Conservation (phyloP, 2,888 invertebrate species). For the Dermolepida albohirtum region DNA sequence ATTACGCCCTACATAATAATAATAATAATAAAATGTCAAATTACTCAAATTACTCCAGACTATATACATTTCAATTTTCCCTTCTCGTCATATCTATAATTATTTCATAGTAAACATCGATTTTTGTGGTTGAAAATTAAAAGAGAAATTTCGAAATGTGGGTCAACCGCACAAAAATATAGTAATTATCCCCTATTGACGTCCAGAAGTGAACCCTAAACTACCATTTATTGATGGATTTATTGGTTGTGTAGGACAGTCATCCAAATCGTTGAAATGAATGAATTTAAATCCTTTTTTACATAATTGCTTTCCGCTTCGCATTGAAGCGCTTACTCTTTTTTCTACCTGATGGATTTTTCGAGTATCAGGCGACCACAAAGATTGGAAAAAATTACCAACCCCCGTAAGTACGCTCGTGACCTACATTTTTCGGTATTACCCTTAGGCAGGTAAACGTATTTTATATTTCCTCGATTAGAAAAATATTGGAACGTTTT, state of each 20-base stretch:
- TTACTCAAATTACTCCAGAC: too few species aligned
- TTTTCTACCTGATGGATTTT: conserved; percentile 23
- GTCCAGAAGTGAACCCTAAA: not conserved
- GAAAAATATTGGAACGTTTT: too few species aligned
- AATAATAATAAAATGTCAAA: too few species aligned
- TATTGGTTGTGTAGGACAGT: conserved; percentile 7
- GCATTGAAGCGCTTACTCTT: not conserved
- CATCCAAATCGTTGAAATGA: conserved; percentile 10
- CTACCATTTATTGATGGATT: conserved; percentile 14
- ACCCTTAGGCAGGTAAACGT: too few species aligned
- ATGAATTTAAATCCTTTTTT: conserved; percentile 45
- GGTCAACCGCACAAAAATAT: conserved; percentile 27
- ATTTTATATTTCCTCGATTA: too few species aligned
- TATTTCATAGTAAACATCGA: too few species aligned
- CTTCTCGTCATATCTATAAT: too few species aligned
- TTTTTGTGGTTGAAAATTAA: not conserved
- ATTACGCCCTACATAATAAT: too few species aligned
- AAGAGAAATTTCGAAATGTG: conserved; percentile 18
- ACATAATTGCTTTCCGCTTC: conserved; percentile 48
- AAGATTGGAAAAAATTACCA: conserved; percentile 4
- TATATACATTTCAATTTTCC: too few species aligned
- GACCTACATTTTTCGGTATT: too few species aligned
- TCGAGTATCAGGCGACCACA: conserved; percentile 5
- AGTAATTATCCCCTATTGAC: conserved; percentile 29
- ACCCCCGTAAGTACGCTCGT: not conserved